Percentiles rank a stretch among this genome's conserved stretches.
Conservation (phyloP, 2,888 invertebrate species). For the Fragum fragum region DNA sequence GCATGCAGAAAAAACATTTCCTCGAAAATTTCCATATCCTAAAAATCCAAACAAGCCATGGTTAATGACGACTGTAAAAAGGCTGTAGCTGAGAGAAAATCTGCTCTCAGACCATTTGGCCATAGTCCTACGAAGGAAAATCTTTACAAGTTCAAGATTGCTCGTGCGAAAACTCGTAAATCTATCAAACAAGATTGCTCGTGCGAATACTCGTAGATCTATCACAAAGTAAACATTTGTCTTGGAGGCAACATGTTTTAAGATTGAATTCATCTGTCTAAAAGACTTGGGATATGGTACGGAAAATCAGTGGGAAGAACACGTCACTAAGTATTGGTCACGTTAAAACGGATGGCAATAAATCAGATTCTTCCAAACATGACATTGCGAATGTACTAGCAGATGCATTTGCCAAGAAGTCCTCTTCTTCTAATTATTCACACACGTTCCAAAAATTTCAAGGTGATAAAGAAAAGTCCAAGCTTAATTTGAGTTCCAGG, state of each 20-base stretch:
- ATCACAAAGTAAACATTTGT: conserved; percentile 8
- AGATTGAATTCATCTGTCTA: conserved; percentile 11
- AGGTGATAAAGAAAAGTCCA: background rate
- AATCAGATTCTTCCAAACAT: background rate
- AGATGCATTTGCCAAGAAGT: background rate
- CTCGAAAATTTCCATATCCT: background rate
- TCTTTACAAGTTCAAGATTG: background rate
- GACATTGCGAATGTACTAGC: background rate
- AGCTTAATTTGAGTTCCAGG: background rate
- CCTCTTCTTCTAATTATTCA: background rate
- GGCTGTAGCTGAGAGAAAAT: conserved; percentile 2
- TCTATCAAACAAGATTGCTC: background rate
- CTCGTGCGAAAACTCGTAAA: background rate
- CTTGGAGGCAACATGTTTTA: background rate
- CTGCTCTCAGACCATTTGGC: too few relatives aligned
- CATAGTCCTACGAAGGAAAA: too few relatives aligned
- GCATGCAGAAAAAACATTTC: background rate
- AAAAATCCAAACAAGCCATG: background rate
- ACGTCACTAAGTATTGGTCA: background rate
- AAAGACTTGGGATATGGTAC: conserved; percentile 7
- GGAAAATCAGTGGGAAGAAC: background rate
- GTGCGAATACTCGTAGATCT: background rate
- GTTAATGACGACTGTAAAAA: background rate
- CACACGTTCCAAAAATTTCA: background rate
- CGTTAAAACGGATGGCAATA: background rate